phyloP scores from a whole-genome alignment of 2,113 vertebrate genomes.

The Tychaedon coryphoeus region DNA sequence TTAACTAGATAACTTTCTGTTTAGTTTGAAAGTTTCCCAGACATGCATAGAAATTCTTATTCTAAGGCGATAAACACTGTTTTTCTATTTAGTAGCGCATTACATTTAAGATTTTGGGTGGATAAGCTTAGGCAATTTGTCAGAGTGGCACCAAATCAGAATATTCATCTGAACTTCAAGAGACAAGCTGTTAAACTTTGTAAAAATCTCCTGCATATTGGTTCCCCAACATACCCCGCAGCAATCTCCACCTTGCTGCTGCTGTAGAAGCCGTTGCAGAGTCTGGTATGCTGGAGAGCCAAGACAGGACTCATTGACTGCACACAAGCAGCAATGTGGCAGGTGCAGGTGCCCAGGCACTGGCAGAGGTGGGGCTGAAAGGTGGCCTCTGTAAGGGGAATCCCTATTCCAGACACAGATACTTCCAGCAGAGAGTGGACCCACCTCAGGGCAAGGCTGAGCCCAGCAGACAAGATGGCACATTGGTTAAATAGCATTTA shows the following conservation, averaged over 20 bases:
- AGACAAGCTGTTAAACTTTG: not conserved
- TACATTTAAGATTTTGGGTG: not conserved
- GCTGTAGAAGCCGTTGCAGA: not conserved
- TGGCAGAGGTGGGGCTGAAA: not conserved
- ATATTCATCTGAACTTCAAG: not conserved
- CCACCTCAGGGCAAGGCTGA: not conserved
- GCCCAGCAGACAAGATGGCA: not conserved
- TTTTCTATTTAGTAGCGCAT: not conserved
- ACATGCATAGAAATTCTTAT: not conserved
- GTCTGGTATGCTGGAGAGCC: rapidly evolving
- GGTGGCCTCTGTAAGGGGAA: not conserved
- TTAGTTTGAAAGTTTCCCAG: not conserved
- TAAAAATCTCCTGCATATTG: not conserved
- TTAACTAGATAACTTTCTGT: not conserved
- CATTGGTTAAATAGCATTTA: rapidly evolving
- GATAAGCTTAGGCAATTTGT: not conserved
- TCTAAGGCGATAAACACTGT: rapidly evolving
- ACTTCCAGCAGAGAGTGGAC: not conserved
- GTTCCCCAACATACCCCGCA: not conserved
- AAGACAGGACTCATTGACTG: rapidly evolving
- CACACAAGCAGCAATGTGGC: not conserved
- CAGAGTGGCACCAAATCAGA: not conserved
- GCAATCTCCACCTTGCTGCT: not conserved
- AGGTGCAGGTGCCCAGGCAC: not conserved
- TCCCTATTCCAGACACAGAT: not conserved